Evolutionary conservation across 2,888 invertebrate species (phyloP).

Genomic region (Lochmaea capreae): DNA sequence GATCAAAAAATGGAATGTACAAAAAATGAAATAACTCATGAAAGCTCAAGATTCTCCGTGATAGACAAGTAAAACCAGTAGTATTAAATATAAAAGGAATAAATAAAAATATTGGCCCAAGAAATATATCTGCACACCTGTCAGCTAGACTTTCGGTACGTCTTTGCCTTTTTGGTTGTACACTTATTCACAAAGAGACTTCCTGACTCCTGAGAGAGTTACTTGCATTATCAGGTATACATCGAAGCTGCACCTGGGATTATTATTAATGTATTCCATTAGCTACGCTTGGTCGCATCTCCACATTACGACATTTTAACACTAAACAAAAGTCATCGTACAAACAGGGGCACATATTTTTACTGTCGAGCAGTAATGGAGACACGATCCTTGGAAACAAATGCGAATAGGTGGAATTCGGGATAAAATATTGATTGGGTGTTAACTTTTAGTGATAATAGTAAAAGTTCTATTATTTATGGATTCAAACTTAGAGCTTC

Average conservation of each 20-base stretch:
- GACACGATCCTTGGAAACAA: not conserved
- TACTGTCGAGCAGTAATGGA: constrained; percentile 10
- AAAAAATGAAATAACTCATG: no score
- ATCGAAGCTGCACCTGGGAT: constrained; percentile 29
- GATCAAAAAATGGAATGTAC: no score
- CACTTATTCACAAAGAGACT: constrained; percentile 12
- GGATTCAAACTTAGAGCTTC: no score
- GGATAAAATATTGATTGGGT: not conserved
- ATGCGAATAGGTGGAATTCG: not conserved
- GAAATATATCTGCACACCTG: not conserved
- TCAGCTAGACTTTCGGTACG: not conserved
- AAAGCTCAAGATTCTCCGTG: no score
- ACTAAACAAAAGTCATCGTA: constrained; percentile 26
- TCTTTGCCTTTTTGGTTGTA: constrained; percentile 6
- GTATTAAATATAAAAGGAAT: no score
- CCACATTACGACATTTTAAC: constrained; percentile 29
- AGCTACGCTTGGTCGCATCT: constrained; percentile 28
- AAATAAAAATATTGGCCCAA: not conserved
- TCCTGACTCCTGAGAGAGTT: constrained; percentile 27
- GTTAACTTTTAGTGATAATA: not conserved
- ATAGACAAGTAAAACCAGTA: no score
- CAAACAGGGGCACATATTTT: constrained; percentile 8
- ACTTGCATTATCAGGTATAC: constrained; percentile 32
- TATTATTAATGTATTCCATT: constrained; percentile 38
- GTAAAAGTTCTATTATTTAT: not conserved